Base-by-base conservation (phyloP, 1,140 invertebrate species). In the Goniozus legneri region DNA sequence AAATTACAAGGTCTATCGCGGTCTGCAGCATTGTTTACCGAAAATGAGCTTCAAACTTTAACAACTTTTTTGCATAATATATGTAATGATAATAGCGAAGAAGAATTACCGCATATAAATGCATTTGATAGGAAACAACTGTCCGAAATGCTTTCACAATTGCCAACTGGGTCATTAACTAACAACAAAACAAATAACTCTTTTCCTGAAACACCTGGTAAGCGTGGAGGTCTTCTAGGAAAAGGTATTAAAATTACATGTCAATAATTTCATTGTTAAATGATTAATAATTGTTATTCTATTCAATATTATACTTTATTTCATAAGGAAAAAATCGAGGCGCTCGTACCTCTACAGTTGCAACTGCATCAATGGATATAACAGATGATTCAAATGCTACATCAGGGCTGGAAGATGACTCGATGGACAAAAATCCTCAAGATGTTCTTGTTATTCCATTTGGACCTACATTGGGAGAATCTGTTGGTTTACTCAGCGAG, bases 391-490 rank as follows among this genome's bases (percentile, higher is more conserved):
- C 57, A 8, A 77, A 77, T 32, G 67, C 71, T 18, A 49, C 30
- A 10, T 68, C 62, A 4, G 61, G 62, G 15, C 47, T 64, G 1
- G 73, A 75, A 47, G 73, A 76, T 3, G 74, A 76, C 35, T 44
- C 52, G 14, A 10, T 50, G 3, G 71, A 71, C 18, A 73, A 67
- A 51, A 53, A 32, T 45, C 39, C 56, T 12, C 66, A 80, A 40
- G 79, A 80, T 45, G 85, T 90, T 7, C 67, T 90, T 12, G 81
- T 89, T 15, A 83, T 89, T 56, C 80, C 85, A 14, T 80, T 88
- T 54, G 73, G 77, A 27, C 65, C 69, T 24, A 73, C 67, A 16
- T 70, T 75, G 21, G 71, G 68, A 14, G 83, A 87, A 58, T 82
- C 79, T 41, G 79, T 86, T 12, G 87, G 86, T 15, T 74, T 88